Evolutionary conservation across 2,888 invertebrate species (phyloP).

Genomic region (Laothoe populi): DNA sequence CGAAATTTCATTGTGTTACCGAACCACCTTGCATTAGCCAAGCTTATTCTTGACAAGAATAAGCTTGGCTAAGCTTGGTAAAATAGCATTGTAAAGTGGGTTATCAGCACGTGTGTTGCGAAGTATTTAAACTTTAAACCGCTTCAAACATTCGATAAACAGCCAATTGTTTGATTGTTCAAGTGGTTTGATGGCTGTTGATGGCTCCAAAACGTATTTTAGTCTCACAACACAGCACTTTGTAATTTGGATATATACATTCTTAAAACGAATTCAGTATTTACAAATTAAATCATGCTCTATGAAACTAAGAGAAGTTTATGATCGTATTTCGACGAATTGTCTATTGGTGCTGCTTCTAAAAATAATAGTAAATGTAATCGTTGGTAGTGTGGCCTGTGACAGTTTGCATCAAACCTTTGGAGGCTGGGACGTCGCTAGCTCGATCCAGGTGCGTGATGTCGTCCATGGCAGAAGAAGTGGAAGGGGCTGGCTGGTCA

Average conservation of each 20-base stretch:
- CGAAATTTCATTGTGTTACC: not conserved
- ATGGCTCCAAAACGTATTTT: constrained; percentile 17
- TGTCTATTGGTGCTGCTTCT: not conserved
- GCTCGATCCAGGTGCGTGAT: constrained; percentile 48
- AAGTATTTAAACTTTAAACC: constrained; percentile 22
- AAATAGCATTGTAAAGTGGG: constrained; percentile 7
- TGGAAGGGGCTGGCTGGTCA: constrained; percentile 67
- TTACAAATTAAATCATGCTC: not conserved
- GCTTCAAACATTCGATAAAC: constrained; percentile 6
- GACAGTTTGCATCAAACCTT: constrained; percentile 58
- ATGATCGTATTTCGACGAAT: not conserved
- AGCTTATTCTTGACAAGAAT: not conserved
- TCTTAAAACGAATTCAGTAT: not conserved
- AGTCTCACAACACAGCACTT: constrained; percentile 5
- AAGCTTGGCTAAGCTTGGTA: not conserved
- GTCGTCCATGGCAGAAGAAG: constrained; percentile 67
- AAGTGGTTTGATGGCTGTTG: constrained; percentile 19
- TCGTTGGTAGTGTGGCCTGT: not conserved
- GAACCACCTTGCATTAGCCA: constrained; percentile 3
- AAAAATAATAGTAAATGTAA: not conserved
- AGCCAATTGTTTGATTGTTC: constrained; percentile 23
- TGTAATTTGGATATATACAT: constrained; percentile 12
- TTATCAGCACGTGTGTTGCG: constrained; percentile 2
- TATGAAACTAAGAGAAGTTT: not conserved
- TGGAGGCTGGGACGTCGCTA: constrained; percentile 60